Evolutionary conservation across 2,797 vertebrate genomes (phyloP).

Genomic region (Enteromius fasciolatus): DNA sequence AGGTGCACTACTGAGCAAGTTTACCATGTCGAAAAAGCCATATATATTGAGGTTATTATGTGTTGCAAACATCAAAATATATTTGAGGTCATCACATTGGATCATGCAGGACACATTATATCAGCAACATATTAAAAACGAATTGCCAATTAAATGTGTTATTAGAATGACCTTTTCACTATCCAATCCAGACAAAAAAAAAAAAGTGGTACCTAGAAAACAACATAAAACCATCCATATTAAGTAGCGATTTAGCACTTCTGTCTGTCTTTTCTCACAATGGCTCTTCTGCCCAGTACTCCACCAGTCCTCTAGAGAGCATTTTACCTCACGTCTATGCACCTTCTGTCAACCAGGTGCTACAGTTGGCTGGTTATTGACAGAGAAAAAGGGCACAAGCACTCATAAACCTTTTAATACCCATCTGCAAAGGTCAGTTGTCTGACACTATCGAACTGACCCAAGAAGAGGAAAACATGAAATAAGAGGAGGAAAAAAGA

Average conservation of each 20-base stretch:
- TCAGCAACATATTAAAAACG: background rate
- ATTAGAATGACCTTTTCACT: background rate
- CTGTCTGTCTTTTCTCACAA: conserved; percentile 1
- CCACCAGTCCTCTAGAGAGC: conserved; percentile 28
- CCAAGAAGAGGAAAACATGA: conserved; percentile 75
- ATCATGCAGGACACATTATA: background rate
- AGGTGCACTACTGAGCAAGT: too few relatives aligned
- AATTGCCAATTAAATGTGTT: background rate
- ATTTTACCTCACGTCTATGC: conserved; percentile 40
- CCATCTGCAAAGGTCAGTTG: conserved; percentile 78
- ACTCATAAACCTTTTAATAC: conserved; percentile 71
- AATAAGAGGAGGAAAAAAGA: conserved; percentile 60
- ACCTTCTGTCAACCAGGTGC: conserved; percentile 49
- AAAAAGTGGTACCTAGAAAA: background rate
- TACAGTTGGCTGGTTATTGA: conserved; percentile 56
- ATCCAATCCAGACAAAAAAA: background rate
- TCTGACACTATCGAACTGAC: conserved; percentile 78
- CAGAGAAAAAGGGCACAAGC: conserved; percentile 63
- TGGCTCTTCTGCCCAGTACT: background rate
- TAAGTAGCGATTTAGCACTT: conserved; percentile 29
- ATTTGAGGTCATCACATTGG: background rate
- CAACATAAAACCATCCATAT: conserved; percentile 33
- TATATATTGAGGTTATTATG: too few relatives aligned
- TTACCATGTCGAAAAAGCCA: too few relatives aligned
- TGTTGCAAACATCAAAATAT: too few relatives aligned